Conservation (phyloP, 2,888 invertebrate genomes). For the Alsophila aescularia region DNA sequence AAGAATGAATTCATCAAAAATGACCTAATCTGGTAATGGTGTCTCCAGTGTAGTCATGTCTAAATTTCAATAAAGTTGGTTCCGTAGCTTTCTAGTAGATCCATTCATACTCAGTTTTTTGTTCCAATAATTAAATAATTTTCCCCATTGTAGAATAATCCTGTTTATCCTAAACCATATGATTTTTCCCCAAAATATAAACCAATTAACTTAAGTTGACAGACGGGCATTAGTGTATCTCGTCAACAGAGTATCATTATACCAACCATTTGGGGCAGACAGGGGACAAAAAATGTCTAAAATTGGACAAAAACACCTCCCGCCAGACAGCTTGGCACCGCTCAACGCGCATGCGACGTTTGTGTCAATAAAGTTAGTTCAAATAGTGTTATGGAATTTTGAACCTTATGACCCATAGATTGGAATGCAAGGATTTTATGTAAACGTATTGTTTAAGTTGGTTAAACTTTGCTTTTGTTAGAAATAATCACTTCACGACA, state of each 20-base stretch:
- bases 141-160: not conserved
- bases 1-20: no score
- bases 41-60: no score
- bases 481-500: conserved; percentile 16
- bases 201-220: conserved; percentile 40
- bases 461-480: conserved; percentile 15
- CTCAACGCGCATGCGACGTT: conserved; percentile 59
- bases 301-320: conserved; percentile 48
- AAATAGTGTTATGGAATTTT: conserved; percentile 31
- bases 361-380: conserved; percentile 42
- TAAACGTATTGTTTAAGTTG: not conserved
- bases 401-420: conserved; percentile 20
- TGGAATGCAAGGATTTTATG: conserved; percentile 13
- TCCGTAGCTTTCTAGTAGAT: no score
- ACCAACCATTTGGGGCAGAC: conserved; percentile 46
- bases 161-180: conserved; percentile 1
- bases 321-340: conserved; percentile 78
- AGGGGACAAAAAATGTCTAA: conserved; percentile 52
- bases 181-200: conserved; percentile 18
- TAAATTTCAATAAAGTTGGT: no score
- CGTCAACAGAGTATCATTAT: conserved; percentile 59
- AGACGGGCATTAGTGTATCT: conserved; percentile 43
- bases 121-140: no score
- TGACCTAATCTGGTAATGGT: no score
- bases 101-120: no score